Percentiles rank a stretch among this genome's conserved stretches.
phyloP scores from a whole-genome alignment of 1,140 invertebrate species.

The Dinoponera quadriceps region DNA sequence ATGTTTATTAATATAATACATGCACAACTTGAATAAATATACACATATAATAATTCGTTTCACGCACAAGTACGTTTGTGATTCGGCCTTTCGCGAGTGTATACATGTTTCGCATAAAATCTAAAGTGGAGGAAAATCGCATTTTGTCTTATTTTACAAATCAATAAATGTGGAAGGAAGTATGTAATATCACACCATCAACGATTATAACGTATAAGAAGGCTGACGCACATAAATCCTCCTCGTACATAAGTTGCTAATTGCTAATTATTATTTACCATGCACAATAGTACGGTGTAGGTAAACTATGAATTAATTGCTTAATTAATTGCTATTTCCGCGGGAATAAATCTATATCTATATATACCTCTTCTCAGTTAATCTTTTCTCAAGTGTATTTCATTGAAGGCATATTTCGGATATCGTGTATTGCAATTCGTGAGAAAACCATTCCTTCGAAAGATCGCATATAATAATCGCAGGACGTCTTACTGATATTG shows the following conservation, averaged over 20 bases:
- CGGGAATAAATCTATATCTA: neutral
- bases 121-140: too few species aligned
- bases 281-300: conserved; percentile 38
- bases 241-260: conserved; percentile 14
- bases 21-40: conserved; percentile 69
- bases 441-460: conserved; percentile 3
- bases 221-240: conserved; percentile 11
- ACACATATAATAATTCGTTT: conserved; percentile 39
- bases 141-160: conserved; percentile 22
- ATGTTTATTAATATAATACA: conserved; percentile 67
- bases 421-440: neutral
- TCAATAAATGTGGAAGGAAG: neutral
- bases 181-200: neutral
- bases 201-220: conserved; percentile 23
- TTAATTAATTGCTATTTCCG: conserved; percentile 6
- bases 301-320: neutral
- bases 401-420: conserved; percentile 3
- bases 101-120: neutral
- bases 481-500: conserved; percentile 3
- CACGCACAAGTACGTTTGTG: neutral
- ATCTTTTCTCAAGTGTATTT: neutral
- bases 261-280: conserved; percentile 57
- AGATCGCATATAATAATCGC: neutral
- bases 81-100: neutral
- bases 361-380: neutral